Evolutionary conservation across 2,797 vertebrate species (phyloP).

Genomic region (Sphaeramia orbicularis): DNA sequence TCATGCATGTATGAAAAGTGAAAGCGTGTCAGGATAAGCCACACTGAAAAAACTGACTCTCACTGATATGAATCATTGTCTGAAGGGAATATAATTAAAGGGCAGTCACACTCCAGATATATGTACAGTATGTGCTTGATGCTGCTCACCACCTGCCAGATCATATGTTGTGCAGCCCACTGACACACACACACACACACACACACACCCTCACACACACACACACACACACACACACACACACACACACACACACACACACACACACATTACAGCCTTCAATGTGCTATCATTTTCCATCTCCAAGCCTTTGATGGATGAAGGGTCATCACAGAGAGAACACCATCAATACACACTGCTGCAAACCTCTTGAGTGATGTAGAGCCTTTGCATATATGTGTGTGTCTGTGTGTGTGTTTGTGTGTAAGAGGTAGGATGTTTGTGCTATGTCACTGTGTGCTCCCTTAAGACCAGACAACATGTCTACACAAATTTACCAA

Average conservation of each 20-base stretch:
- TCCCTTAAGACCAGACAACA: constrained; percentile 16
- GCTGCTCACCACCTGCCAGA: constrained; percentile 46
- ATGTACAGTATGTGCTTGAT: constrained; percentile 19
- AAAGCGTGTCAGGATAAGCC: constrained; percentile 5
- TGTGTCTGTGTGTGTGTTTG: constrained; percentile 9
- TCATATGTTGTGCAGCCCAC: constrained; percentile 23
- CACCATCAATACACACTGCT: constrained; percentile 16
- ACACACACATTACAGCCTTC: constrained; percentile 13
- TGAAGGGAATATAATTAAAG: constrained; percentile 29
- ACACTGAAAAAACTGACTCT: constrained; percentile 1
- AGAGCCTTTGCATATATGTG: neutral
- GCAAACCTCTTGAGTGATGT: constrained; percentile 24
- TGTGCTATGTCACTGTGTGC: constrained; percentile 13
- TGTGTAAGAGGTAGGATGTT: neutral
- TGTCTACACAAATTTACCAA: constrained; percentile 28
- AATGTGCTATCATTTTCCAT: constrained; percentile 44
- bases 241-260: constrained; percentile 14
- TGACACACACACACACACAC: constrained; percentile 9
- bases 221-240: constrained; percentile 27
- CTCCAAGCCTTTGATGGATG: constrained; percentile 41
- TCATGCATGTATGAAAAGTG: neutral
- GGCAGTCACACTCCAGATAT: constrained; percentile 12
- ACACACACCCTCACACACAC: neutral
- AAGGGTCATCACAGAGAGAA: constrained; percentile 44
- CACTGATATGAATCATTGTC: constrained; percentile 24